Conservation (phyloP, 2,113 vertebrate genomes). For the Chaenocephalus aceratus region DNA sequence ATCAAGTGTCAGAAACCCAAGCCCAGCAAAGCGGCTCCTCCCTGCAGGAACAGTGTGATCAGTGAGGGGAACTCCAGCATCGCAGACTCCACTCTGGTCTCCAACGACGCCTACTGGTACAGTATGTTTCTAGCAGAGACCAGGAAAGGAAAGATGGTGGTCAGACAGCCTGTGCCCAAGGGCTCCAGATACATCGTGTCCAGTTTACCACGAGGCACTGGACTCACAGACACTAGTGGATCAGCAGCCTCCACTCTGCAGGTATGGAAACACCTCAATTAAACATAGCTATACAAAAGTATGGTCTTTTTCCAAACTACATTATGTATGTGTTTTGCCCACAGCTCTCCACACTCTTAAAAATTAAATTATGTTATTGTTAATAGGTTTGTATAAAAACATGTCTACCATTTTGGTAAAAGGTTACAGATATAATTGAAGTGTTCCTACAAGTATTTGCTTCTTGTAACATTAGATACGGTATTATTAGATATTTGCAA, state of each 20-base stretch:
- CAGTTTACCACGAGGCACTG: neutral
- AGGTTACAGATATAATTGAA: too few species aligned
- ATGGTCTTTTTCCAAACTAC: too few species aligned
- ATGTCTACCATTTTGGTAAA: fast-evolving
- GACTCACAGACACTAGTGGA: neutral
- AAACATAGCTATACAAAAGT: neutral
- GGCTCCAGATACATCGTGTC: constrained; percentile 39
- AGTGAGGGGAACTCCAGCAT: too few species aligned
- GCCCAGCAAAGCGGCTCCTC: too few species aligned
- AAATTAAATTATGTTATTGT: neutral
- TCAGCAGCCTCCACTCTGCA: neutral
- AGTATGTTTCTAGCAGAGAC: constrained; percentile 4
- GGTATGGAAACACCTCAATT: neutral
- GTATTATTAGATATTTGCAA: neutral
- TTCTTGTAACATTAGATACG: neutral
- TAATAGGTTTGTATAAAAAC: too few species aligned
- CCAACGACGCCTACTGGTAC: too few species aligned
- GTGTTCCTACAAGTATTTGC: fast-evolving
- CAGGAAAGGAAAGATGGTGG: constrained; percentile 75
- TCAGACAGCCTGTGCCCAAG: constrained; percentile 73
- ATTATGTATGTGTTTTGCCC: too few species aligned
- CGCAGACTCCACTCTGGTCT: too few species aligned
- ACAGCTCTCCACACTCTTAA: neutral
- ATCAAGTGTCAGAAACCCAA: too few species aligned
- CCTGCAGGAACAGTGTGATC: too few species aligned